These are phyloP conservation scores for Antigone vipio DNA, from an alignment of 2,113 vertebrate species.

Conservation along the genomic window DNA sequence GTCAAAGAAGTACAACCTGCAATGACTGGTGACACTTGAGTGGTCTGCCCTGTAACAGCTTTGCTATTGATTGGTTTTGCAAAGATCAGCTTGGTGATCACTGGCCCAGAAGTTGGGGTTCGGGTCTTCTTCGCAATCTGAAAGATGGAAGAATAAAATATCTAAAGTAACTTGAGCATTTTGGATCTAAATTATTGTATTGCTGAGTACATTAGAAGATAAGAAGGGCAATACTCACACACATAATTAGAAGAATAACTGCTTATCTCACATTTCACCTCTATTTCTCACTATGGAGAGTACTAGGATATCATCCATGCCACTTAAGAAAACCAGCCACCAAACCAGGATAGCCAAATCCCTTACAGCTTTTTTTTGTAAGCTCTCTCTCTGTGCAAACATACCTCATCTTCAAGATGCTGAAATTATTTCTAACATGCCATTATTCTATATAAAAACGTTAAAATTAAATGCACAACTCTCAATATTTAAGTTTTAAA, in stretches of 20 bases:
- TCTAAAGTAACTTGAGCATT: slow-evolving; percentile 16
- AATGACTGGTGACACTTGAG: slow-evolving; percentile 86
- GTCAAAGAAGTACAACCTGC: slow-evolving; percentile 80
- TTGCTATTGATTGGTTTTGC: slow-evolving; percentile 97
- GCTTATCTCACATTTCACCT: neutral
- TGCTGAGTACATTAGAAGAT: neutral
- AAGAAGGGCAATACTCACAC: neutral
- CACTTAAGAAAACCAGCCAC: neutral
- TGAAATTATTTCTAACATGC: neutral
- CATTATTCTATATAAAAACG: neutral
- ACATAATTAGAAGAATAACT: neutral
- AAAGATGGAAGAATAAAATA: slow-evolving; percentile 57
- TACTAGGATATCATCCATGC: neutral
- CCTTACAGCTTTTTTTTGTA: neutral
- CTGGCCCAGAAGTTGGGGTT: slow-evolving; percentile 88
- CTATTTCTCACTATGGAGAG: neutral
- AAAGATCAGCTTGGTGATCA: slow-evolving; percentile 95
- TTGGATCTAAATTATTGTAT: neutral
- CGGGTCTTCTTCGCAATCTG: slow-evolving; percentile 95
- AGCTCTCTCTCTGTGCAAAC: neutral
- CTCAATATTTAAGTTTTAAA: neutral
- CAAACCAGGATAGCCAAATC: neutral
- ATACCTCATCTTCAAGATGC: neutral
- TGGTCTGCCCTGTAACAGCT: slow-evolving; percentile 86
- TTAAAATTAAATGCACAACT: neutral